Conservation (phyloP, 2,888 invertebrate species). For the Oscheius sp. region DNA sequence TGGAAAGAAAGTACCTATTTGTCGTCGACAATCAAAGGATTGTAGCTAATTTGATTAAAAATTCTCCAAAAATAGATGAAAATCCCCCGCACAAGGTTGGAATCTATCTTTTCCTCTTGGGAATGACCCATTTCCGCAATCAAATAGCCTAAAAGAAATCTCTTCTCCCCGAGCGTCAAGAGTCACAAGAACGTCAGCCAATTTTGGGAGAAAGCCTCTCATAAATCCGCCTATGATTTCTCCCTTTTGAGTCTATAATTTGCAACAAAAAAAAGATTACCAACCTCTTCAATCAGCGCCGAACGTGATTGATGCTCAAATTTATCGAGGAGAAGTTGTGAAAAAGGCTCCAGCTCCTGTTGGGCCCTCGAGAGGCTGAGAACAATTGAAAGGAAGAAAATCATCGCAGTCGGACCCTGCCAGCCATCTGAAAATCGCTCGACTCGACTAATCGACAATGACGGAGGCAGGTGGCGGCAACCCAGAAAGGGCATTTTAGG, state of each 20-base stretch:
- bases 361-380: slow-evolving; percentile 14
- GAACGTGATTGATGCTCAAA: slow-evolving; percentile 33
- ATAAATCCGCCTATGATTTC: too few species aligned
- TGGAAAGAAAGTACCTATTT: too few species aligned
- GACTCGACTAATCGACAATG: background rate
- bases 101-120: too few species aligned
- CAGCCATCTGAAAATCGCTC: background rate
- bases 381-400: slow-evolving; percentile 2
- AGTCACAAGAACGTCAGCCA: too few species aligned
- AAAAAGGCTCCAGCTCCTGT: slow-evolving; percentile 25
- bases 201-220: too few species aligned
- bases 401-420: background rate
- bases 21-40: too few species aligned
- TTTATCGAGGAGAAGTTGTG: slow-evolving; percentile 24
- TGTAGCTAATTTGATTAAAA: too few species aligned
- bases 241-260: background rate
- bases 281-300: slow-evolving; percentile 26
- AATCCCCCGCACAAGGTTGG: too few species aligned
- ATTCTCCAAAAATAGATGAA: too few species aligned
- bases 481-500: background rate
- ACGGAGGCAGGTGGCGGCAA: background rate
- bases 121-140: too few species aligned
- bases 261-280: background rate
- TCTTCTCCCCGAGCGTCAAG: too few species aligned
- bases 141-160: too few species aligned